A percentile compares a stretch with the other conserved stretches of the same genome.
These are phyloP conservation scores for Emys orbicularis DNA, from an alignment of 2,797 vertebrate genomes.

Conservation along the genomic window DNA sequence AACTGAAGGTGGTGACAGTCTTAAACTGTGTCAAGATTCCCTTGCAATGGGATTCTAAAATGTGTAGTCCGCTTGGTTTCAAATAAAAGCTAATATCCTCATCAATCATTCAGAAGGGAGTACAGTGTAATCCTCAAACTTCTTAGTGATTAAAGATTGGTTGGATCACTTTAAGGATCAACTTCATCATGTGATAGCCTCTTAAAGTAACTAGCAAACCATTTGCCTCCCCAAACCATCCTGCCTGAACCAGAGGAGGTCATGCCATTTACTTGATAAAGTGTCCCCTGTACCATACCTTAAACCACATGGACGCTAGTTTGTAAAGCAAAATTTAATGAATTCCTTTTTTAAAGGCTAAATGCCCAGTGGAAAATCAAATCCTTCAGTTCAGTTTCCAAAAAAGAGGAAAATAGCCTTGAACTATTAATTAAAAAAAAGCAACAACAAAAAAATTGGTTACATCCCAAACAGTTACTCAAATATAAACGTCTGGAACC, in stretches of 20 bases:
- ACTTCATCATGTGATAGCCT: not conserved
- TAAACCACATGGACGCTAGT: not conserved
- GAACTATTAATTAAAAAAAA: conserved; percentile 67
- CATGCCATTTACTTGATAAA: not conserved
- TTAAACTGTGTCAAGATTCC: not conserved
- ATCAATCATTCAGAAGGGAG: not conserved
- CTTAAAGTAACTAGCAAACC: not conserved
- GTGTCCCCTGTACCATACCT: not conserved
- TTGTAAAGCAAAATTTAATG: not conserved
- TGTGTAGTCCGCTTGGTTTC: not conserved
- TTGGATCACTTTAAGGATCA: not conserved
- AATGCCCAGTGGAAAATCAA: conserved; percentile 48
- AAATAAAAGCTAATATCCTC: not conserved
- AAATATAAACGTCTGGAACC: conserved; percentile 65
- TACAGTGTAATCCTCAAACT: not conserved
- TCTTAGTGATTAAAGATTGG: not conserved
- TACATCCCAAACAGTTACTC: conserved; percentile 67
- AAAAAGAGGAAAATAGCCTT: conserved; percentile 29
- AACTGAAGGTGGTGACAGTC: not conserved
- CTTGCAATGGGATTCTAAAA: not conserved
- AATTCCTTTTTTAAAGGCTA: conserved; percentile 50
- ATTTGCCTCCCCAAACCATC: not conserved
- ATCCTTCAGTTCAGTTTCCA: conserved; percentile 41
- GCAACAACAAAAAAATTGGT: conserved; percentile 46
- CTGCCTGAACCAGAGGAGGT: not conserved